phyloP scores from a whole-genome alignment of 2,113 vertebrate species.

The Gobio gobio region DNA sequence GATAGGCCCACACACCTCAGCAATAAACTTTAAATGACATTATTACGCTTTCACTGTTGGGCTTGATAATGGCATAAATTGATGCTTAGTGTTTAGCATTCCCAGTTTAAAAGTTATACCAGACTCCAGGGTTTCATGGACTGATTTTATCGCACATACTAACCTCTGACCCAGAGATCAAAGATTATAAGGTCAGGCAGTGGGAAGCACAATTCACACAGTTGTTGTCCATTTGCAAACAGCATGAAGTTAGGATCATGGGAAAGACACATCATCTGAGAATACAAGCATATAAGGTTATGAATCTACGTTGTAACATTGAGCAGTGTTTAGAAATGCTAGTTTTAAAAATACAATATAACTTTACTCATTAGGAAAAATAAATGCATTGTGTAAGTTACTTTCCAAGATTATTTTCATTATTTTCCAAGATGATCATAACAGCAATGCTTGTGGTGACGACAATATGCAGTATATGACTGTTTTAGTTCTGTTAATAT shows the following conservation, averaged over 20 bases:
- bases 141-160: background rate
- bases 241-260: slow-evolving; percentile 35
- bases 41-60: background rate
- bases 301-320: background rate
- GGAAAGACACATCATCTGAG: slow-evolving; percentile 19
- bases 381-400: background rate
- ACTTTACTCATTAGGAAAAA: background rate
- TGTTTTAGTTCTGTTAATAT: background rate
- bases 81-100: background rate
- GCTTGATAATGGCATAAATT: slow-evolving; percentile 1
- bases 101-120: background rate
- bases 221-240: slow-evolving; percentile 42
- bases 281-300: background rate
- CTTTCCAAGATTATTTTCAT: too few species aligned
- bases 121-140: background rate
- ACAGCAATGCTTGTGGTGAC: too few species aligned
- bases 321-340: background rate
- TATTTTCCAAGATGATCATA: too few species aligned
- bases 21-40: background rate
- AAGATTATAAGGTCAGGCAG: slow-evolving; percentile 26
- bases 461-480: background rate
- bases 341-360: background rate
- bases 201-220: slow-evolving; percentile 11
- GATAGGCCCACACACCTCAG: background rate
- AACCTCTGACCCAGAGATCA: slow-evolving; percentile 46